These are phyloP conservation scores for Drosophila tripunctata DNA, from an alignment of 2,888 invertebrate genomes.

Conservation along the genomic window DNA sequence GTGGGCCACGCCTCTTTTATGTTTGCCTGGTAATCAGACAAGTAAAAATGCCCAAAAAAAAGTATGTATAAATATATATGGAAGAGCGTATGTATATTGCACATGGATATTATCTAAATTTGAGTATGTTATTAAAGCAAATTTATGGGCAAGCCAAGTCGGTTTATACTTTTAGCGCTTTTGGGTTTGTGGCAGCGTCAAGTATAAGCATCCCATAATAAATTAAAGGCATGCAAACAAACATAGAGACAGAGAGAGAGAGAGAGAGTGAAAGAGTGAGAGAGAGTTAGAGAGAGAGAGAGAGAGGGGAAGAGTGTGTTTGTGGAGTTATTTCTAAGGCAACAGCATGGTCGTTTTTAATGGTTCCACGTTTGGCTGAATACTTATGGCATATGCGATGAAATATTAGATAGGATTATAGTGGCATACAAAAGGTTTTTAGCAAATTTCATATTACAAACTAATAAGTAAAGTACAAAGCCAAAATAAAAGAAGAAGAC, in stretches of 20 bases:
- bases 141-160: conserved; percentile 50
- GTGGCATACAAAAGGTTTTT: conserved; percentile 4
- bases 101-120: conserved; percentile 66
- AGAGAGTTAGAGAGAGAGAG: neutral
- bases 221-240: conserved; percentile 36
- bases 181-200: conserved; percentile 22
- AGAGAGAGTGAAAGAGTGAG: neutral
- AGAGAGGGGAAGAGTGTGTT: neutral
- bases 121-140: conserved; percentile 73
- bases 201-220: conserved; percentile 50
- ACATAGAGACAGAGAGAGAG: neutral
- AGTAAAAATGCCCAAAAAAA: neutral
- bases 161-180: conserved; percentile 31
- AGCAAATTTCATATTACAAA: conserved; percentile 8
- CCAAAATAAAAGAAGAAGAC: neutral
- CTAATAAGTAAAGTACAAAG: conserved; percentile 11
- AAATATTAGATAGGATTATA: conserved; percentile 15
- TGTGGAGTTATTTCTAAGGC: conserved; percentile 8
- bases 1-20: neutral
- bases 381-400: neutral
- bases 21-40: conserved; percentile 5
- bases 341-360: conserved; percentile 7
- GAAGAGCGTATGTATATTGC: conserved; percentile 22
- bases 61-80: neutral
- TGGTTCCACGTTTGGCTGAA: conserved; percentile 10